These are phyloP conservation scores for Lacanobia wlatinum DNA, from an alignment of 2,888 invertebrate genomes.

Conservation along the genomic window DNA sequence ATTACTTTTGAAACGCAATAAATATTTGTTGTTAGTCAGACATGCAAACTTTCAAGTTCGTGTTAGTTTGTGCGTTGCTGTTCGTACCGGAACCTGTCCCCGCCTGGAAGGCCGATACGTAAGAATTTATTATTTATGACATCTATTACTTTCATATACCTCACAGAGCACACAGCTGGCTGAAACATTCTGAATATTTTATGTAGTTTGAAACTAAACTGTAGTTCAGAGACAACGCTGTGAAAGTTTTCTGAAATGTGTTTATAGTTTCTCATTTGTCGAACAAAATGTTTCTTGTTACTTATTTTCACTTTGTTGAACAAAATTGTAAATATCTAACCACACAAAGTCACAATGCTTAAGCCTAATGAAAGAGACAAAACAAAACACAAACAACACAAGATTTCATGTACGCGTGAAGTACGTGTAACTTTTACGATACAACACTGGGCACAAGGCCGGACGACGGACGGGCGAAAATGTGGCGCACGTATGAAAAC, in stretches of 20 bases:
- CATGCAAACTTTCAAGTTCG: conserved; percentile 80
- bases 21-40: conserved; percentile 68
- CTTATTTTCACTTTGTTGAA: background rate
- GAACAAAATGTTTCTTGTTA: background rate
- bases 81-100: conserved; percentile 81
- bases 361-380: conserved; percentile 13
- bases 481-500: conserved; percentile 7
- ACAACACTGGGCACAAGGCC: conserved; percentile 1
- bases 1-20: conserved; percentile 64
- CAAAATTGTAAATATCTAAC: background rate
- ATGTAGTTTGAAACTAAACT: conserved; percentile 28
- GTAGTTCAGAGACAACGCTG: background rate
- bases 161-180: conserved; percentile 5
- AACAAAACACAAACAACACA: conserved; percentile 42
- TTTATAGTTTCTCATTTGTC: background rate
- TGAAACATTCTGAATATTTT: conserved; percentile 41
- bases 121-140: conserved; percentile 64
- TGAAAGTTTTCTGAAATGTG: background rate
- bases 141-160: conserved; percentile 10
- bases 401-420: conserved; percentile 16
- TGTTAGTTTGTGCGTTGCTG: conserved; percentile 78
- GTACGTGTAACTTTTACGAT: conserved; percentile 27
- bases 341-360: background rate
- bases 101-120: conserved; percentile 82
- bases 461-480: conserved; percentile 2